A percentile compares a stretch with the other conserved stretches of the same genome.
Evolutionary conservation across 2,113 vertebrate species (phyloP).

Genomic region (Verasper variegatus): DNA sequence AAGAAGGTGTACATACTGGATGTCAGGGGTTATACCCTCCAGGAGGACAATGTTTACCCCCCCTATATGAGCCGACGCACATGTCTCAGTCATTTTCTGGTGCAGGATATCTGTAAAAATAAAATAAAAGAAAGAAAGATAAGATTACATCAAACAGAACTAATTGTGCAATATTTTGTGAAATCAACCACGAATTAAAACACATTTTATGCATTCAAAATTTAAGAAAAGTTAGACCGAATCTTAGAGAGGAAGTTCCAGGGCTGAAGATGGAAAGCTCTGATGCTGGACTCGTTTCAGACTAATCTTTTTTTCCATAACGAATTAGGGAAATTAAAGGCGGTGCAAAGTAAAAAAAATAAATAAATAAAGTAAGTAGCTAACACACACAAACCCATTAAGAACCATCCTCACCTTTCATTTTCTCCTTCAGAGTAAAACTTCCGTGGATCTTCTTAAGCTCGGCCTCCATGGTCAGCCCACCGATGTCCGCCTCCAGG

Average conservation of each 20-base stretch:
- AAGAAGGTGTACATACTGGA: slow-evolving; percentile 88
- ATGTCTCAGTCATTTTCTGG: slow-evolving; percentile 99
- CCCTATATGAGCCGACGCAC: slow-evolving; percentile 96
- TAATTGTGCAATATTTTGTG: neutral
- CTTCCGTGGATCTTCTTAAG: slow-evolving; percentile 98
- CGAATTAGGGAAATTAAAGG: neutral
- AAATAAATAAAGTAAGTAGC: neutral
- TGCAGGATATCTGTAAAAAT: slow-evolving; percentile 90
- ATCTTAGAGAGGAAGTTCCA: too few species aligned
- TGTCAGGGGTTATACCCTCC: slow-evolving; percentile 96
- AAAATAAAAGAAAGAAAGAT: neutral
- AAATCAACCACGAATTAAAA: too few species aligned
- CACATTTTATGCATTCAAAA: too few species aligned
- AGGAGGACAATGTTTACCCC: slow-evolving; percentile 97
- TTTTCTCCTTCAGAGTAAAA: slow-evolving; percentile 98
- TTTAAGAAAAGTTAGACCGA: too few species aligned
- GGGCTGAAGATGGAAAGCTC: neutral
- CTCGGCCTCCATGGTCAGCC: slow-evolving; percentile 97
- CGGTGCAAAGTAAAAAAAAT: neutral
- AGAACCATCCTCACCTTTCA: slow-evolving; percentile 88
- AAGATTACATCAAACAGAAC: neutral
- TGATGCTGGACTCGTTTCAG: too few species aligned
- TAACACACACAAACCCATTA: too few species aligned
- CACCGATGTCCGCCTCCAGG: slow-evolving; percentile 96
- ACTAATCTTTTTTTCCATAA: too few species aligned